Evolutionary conservation across 2,113 vertebrate species (phyloP).

Genomic region (Lipophrys pholis): DNA sequence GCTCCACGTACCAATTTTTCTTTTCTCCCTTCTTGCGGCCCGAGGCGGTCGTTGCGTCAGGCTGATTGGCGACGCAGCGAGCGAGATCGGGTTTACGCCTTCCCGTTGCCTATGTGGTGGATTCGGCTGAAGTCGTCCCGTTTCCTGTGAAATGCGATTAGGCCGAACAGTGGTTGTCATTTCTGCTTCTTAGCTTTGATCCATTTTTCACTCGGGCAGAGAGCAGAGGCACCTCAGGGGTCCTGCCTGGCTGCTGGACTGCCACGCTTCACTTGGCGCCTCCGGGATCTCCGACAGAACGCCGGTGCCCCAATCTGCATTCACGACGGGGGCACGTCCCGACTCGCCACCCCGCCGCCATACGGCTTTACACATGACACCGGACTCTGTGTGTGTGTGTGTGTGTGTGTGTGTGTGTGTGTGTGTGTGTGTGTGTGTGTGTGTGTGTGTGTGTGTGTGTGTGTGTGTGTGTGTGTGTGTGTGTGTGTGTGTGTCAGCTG

Average conservation of each 20-base stretch:
- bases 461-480: too few species aligned
- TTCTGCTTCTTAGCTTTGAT: conserved; percentile 52
- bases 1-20: conserved; percentile 9
- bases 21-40: background rate
- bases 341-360: conserved; percentile 7
- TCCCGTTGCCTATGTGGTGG: conserved; percentile 9
- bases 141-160: conserved; percentile 50
- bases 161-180: conserved; percentile 40
- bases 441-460: too few species aligned
- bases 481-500: too few species aligned
- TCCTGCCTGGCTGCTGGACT: conserved; percentile 35
- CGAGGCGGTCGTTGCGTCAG: conserved; percentile 24
- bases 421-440: too few species aligned
- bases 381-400: too few species aligned
- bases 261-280: conserved; percentile 37
- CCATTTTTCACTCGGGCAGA: conserved; percentile 40
- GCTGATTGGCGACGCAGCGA: conserved; percentile 23
- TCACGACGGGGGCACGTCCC: conserved; percentile 33
- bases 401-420: background rate
- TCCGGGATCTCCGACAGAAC: conserved; percentile 31
- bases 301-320: conserved; percentile 39
- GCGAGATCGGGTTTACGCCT: conserved; percentile 8
- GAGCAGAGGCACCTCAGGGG: conserved; percentile 35
- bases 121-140: conserved; percentile 11
- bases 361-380: background rate